Percentiles rank a stretch among this genome's conserved stretches.
Conservation (phyloP, 2,797 vertebrate genomes). For the Sebastes itinus region DNA sequence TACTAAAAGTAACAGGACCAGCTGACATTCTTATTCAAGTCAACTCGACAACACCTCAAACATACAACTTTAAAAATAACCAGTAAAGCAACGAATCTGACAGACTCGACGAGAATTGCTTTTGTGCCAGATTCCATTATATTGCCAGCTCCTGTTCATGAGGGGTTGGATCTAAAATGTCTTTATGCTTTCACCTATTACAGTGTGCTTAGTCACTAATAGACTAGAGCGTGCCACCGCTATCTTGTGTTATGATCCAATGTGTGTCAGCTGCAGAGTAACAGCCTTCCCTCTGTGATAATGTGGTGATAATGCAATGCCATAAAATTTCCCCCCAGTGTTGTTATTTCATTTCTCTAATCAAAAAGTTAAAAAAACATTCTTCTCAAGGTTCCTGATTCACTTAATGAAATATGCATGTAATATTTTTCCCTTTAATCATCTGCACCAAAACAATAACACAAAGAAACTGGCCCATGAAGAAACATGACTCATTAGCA, state of each 20-base stretch:
- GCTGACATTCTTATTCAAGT: constrained; percentile 26
- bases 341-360: constrained; percentile 55
- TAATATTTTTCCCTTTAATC: constrained; percentile 70
- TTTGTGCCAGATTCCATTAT: background rate
- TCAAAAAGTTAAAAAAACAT: constrained; percentile 56
- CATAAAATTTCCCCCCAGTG: constrained; percentile 16
- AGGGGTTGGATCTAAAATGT: constrained; percentile 5
- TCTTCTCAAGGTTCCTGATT: constrained; percentile 56
- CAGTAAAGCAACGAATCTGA: background rate
- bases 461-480: constrained; percentile 60
- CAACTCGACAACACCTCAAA: background rate
- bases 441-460: constrained; percentile 75
- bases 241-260: constrained; percentile 36
- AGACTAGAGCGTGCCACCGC: background rate
- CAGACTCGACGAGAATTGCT: background rate
- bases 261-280: constrained; percentile 31
- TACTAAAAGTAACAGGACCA: background rate
- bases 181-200: constrained; percentile 26
- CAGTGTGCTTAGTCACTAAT: constrained; percentile 28
- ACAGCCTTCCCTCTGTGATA: constrained; percentile 24
- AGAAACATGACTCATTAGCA: constrained; percentile 73
- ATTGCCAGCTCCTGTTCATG: background rate
- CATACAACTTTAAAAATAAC: constrained; percentile 28
- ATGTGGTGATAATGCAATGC: constrained; percentile 36
- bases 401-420: constrained; percentile 75